A percentile compares a stretch with the other conserved stretches of the same genome.
phyloP scores from a whole-genome alignment of 2,113 vertebrate genomes.

The Isichthys henryi region DNA sequence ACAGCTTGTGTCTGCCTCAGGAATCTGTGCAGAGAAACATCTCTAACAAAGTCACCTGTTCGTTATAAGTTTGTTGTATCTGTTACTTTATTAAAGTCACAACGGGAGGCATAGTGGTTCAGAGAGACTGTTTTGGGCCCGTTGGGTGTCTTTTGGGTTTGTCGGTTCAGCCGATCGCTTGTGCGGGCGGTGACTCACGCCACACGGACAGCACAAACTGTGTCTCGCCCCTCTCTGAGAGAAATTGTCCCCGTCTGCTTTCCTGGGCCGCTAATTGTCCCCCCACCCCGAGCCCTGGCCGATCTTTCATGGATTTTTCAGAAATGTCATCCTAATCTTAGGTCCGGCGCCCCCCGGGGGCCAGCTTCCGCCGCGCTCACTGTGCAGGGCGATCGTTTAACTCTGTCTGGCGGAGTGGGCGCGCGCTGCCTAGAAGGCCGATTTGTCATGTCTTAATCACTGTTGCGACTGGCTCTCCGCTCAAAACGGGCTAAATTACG shows the following conservation, averaged over 20 bases:
- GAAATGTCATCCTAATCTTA: conserved; percentile 46
- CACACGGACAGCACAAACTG: neutral
- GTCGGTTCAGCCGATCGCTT: neutral
- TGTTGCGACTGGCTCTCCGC: neutral
- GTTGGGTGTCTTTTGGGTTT: neutral
- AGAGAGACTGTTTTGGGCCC: neutral
- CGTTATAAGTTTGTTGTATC: neutral
- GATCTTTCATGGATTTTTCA: conserved; percentile 43
- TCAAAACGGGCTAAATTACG: neutral
- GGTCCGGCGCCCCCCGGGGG: neutral
- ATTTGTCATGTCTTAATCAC: conserved; percentile 7
- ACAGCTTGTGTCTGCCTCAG: neutral
- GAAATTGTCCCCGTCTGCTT: conserved; percentile 22
- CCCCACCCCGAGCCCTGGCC: conserved; percentile 27
- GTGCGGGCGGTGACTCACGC: neutral
- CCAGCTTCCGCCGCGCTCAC: neutral
- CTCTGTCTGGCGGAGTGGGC: neutral
- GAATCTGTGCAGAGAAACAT: neutral
- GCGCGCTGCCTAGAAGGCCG: neutral
- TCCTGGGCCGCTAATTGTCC: conserved; percentile 38
- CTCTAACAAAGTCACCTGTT: neutral
- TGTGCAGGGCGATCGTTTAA: neutral
- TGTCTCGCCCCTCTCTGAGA: conserved; percentile 10
- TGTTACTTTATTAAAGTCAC: neutral
- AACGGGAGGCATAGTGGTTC: neutral